Percentiles rank a stretch among this genome's conserved stretches.
phyloP scores from a whole-genome alignment of 2,888 invertebrate species.

The Axea sp. region DNA sequence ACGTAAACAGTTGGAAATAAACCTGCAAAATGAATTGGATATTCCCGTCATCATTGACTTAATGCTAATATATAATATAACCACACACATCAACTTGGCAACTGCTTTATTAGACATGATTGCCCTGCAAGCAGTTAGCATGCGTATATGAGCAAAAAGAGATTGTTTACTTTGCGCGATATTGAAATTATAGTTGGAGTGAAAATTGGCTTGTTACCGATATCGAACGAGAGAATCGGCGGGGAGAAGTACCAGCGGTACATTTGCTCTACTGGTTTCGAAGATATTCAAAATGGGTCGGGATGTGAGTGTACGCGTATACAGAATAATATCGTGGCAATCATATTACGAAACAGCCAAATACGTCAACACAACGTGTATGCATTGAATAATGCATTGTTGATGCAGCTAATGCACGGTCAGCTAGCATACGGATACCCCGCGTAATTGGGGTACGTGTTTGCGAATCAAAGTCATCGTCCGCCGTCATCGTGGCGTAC shows the following conservation, averaged over 20 bases:
- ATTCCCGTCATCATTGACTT: slow-evolving; percentile 27
- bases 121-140: slow-evolving; percentile 15
- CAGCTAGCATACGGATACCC: slow-evolving; percentile 72
- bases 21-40: slow-evolving; percentile 1
- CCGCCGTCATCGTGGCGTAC: slow-evolving; percentile 71
- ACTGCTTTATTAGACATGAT: slow-evolving; percentile 36
- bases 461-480: slow-evolving; percentile 79
- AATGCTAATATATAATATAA: slow-evolving; percentile 20
- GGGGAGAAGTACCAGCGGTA: slow-evolving; percentile 32
- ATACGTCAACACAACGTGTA: slow-evolving; percentile 73
- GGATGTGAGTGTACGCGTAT: slow-evolving; percentile 60
- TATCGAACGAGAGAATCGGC: slow-evolving; percentile 9
- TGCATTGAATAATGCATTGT: slow-evolving; percentile 79
- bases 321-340: slow-evolving; percentile 75
- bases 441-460: slow-evolving; percentile 78
- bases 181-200: slow-evolving; percentile 51
- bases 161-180: slow-evolving; percentile 41
- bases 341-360: slow-evolving; percentile 77
- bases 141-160: slow-evolving; percentile 31
- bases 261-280: slow-evolving; percentile 44
- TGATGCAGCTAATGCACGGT: slow-evolving; percentile 79
- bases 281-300: slow-evolving; percentile 61
- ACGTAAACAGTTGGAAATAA: slow-evolving; percentile 25
- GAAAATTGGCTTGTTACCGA: slow-evolving; percentile 47
- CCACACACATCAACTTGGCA: slow-evolving; percentile 9